Base-by-base conservation (phyloP, 2,888 invertebrate genomes). In the Caenorhabditis sp. region DNA sequence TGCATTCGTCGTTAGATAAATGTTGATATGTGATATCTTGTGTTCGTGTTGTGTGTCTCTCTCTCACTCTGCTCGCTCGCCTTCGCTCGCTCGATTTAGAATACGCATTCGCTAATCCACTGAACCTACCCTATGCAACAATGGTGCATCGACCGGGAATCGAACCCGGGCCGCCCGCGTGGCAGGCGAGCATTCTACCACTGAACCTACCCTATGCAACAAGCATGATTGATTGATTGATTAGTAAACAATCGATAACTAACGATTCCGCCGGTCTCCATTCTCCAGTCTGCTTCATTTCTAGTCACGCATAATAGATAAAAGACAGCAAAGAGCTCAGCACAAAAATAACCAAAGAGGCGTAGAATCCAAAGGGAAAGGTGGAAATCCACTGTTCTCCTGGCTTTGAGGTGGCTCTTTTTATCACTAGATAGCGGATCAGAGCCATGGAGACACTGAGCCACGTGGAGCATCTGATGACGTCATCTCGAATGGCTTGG, bases 181-280 rank as follows among this genome's bases (percentile, higher is more conserved):
- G 87, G 87, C 86, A 87, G 87, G 86, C 86, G 87, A 87, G 85
- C 85, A 87, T 87, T 87, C 87, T 87, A 87, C 87, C 87, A 87
- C 84, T 87, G 86, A 87, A 87, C 87, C 87, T n/a, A n/a, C n/a
- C n/a, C n/a, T n/a, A n/a, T n/a, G n/a, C n/a, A n/a, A n/a, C n/a
- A n/a, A n/a, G n/a, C n/a, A n/a, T n/a, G n/a, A n/a, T n/a, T n/a
- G n/a, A n/a, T n/a, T n/a, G n/a, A n/a, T n/a, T 40, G 8, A 15
- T 9, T 15, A 40, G 9, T 9, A 15, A 3, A 3, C 40, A 8
- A 40, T 40, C 40, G 40, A 13, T 8, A 15, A 15, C 40, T 40
- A 15, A 40, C 40, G 6, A 15, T 15, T 40, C 40, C 6, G 40
- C 40, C 6, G 40, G 40, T 9, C 15, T 40, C 40, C 40, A 40